Evolutionary conservation across 2,797 vertebrate species (phyloP), one percentile per base, ranked within the genome.

Genomic region (Onychomys arenicola): DNA sequence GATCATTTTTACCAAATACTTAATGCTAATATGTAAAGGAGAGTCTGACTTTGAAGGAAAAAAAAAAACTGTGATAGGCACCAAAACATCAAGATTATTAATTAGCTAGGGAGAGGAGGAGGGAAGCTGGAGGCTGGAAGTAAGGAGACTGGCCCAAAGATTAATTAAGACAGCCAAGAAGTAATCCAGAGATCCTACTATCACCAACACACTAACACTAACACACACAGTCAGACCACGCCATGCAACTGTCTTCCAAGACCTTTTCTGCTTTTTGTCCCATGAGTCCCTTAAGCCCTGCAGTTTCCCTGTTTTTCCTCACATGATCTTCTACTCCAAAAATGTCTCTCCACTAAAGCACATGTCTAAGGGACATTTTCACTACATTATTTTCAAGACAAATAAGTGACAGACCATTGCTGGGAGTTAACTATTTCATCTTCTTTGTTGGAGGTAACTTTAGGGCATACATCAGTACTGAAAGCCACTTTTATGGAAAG

Each of bases 1-100:
- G 75, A 76, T 89, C 57, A 77, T 86, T 97, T 92, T 96, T 96
- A 97, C 91, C 59, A 76, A 96, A 95, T 92, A 80, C 84, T 93
- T 94, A 29, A 85, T 90, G 89, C 73, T 63, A 69, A 7, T 89
- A 86, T 65, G 63, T 90, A 97, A 96, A 96, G 78, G 82, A 97
- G 59, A 97, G 89, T 29, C 91, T 96, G 86, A 95, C 91, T 97
- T 95, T 93, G 86, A 71, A 43, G 37, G 23, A 8, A 7, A 87
- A 82, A 81, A 52, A 83, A 92, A 86, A 78, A 80, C 67, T 84
- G 14, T 78, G 25, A 61, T 59, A 8, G 77, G 78, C 5, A 57
- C 81, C 25, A 82, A 89, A 94, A 94, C 82, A n/a, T 92, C 78
- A 95, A 14, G 86, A 77, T 49, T 0, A 0, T n/a, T 14, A 40